phyloP scores from a whole-genome alignment of 2,888 invertebrate genomes.

The Cetonia aurata region DNA sequence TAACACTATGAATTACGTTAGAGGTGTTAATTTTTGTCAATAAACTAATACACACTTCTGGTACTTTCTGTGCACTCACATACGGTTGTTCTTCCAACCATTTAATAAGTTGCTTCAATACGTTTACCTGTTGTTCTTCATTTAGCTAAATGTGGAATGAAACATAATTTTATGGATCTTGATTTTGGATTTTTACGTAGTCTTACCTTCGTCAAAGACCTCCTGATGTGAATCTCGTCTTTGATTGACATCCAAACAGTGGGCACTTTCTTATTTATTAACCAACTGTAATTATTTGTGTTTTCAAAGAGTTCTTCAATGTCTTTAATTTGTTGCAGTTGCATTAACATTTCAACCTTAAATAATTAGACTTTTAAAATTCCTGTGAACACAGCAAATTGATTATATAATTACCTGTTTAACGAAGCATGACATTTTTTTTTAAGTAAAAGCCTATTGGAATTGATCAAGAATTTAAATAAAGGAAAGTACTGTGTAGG shows the following conservation, averaged over 20 bases:
- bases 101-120: conserved; percentile 57
- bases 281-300: conserved; percentile 58
- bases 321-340: conserved; percentile 58
- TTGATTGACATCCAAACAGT: conserved; percentile 57
- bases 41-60: conserved; percentile 57
- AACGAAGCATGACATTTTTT: conserved; percentile 36
- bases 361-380: conserved; percentile 9
- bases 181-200: conserved; percentile 12
- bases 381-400: neutral
- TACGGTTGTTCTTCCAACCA: conserved; percentile 58
- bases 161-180: neutral
- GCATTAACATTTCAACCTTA: conserved; percentile 61
- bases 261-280: conserved; percentile 56
- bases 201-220: conserved; percentile 57
- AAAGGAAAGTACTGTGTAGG: neutral
- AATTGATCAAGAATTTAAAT: neutral
- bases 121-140: conserved; percentile 57
- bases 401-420: conserved; percentile 36
- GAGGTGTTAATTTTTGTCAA: conserved; percentile 54
- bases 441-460: neutral
- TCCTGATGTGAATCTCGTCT: conserved; percentile 59
- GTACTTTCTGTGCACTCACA: conserved; percentile 56
- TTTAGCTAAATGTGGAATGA: conserved; percentile 54
- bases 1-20: conserved; percentile 54
- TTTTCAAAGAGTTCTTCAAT: conserved; percentile 55